These are phyloP conservation scores for Goniozus legneri DNA, from an alignment of 1,140 invertebrate genomes.

Conservation along the genomic window DNA sequence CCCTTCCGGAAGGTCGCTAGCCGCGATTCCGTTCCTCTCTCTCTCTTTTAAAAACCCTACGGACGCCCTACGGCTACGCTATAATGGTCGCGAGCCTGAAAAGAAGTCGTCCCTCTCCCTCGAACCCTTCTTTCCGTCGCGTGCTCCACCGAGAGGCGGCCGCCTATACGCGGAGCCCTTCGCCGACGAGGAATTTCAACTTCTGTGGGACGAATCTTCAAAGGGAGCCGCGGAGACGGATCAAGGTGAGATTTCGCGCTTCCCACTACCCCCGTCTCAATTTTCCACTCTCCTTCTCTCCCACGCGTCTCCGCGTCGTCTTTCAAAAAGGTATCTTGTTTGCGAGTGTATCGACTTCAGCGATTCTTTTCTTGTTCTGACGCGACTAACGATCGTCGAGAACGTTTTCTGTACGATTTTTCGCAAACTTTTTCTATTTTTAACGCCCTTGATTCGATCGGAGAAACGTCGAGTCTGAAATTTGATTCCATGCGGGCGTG, in stretches of 20 bases:
- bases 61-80: constrained; percentile 47
- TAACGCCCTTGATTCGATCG: no score
- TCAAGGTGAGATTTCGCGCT: constrained; percentile 27
- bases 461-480: no score
- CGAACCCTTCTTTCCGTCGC: constrained; percentile 6
- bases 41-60: constrained; percentile 32
- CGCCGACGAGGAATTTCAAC: constrained; percentile 28
- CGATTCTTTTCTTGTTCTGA: neutral
- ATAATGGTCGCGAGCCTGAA: constrained; percentile 47
- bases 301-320: no score
- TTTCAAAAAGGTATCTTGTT: constrained; percentile 19
- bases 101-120: constrained; percentile 23
- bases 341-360: constrained; percentile 12
- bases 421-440: no score
- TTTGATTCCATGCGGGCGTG: neutral
- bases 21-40: constrained; percentile 27
- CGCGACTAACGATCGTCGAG: no score
- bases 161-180: constrained; percentile 1
- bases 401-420: no score
- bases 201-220: constrained; percentile 21
- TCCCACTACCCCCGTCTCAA: constrained; percentile 4
- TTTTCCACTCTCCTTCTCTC: neutral
- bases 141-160: neutral
- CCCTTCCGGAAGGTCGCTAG: constrained; percentile 50
- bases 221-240: constrained; percentile 18